Base-by-base conservation (phyloP, 2,888 invertebrate genomes). In the Crepidodera aurea region DNA sequence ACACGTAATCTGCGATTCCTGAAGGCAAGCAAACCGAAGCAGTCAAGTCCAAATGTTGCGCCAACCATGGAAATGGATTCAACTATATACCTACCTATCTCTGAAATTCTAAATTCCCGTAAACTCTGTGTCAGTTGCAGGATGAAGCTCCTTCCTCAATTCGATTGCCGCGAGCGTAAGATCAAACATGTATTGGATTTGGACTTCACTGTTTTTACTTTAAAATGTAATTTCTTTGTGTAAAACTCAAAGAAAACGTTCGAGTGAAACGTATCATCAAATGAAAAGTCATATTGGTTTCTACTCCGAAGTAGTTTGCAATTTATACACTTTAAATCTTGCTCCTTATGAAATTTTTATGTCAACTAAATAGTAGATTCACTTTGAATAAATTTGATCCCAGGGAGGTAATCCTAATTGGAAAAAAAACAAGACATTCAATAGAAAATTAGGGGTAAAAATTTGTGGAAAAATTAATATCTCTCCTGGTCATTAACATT, bases 141-240 rank as follows among this genome's bases (percentile, higher is more conserved):
- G 15, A 13, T 19, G 16, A 48, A 27, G 15, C 15, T 48, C 25
- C 46, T 46, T 19, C 6, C 25, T 46, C 27, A 48, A 1, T 27
- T 48, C 48, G 27, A 48, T 48, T 51, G 37, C 51, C 51, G 18
- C 18, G 12, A 37, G 51, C 51, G 13, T 2, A 10, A 22, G 51
- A 51, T 51, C 51, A 51, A 51, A 51, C 37, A 51, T 13, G 37
- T 51, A 51, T 51, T 51, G 51, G 22, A 51, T 51, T 51, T 51
- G 37, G 51, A 51, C 51, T 50, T 32, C n/a, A 32, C 15, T 51
- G 37, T 37, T 51, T 51, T 51, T 51, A 51, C 34, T 51, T 51
- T 51, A 51, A 51, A 48, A 48, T 48, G 48, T 48, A 27, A 48
- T 48, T 48, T 48, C 48, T 48, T 48, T 29, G 12, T 13, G 46